phyloP scores from a whole-genome alignment of 2,797 vertebrate species.

The Malacoctenus gilli region DNA sequence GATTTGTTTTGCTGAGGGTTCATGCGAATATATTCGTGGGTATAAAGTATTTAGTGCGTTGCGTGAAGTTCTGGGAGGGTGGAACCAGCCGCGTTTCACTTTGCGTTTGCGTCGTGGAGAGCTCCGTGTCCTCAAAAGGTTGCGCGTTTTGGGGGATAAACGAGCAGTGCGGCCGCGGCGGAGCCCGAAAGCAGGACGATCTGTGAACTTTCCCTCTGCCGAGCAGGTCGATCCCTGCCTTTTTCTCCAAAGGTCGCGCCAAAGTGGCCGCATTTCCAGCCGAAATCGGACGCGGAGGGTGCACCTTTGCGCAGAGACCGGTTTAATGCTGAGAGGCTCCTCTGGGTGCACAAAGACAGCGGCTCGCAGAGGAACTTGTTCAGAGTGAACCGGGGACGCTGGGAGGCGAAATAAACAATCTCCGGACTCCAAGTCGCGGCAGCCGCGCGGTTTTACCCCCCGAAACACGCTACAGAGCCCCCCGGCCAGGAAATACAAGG shows the following conservation, averaged over 20 bases:
- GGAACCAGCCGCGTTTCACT: slow-evolving; percentile 5
- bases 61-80: slow-evolving; percentile 23
- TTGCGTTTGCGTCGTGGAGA: slow-evolving; percentile 41
- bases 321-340: slow-evolving; percentile 78
- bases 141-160: slow-evolving; percentile 70
- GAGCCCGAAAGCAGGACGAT: slow-evolving; percentile 3
- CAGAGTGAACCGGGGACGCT: slow-evolving; percentile 74
- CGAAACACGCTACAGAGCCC: slow-evolving; percentile 32
- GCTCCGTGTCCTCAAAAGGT: slow-evolving; percentile 50
- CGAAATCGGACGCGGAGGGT: slow-evolving; percentile 62
- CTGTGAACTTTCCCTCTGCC: slow-evolving; percentile 30
- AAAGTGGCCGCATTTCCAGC: slow-evolving; percentile 35
- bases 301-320: slow-evolving; percentile 86
- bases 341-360: slow-evolving; percentile 86
- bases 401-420: slow-evolving; percentile 78
- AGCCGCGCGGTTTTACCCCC: slow-evolving; percentile 42
- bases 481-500: slow-evolving; percentile 59
- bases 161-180: slow-evolving; percentile 23
- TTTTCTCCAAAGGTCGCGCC: slow-evolving; percentile 2
- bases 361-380: slow-evolving; percentile 82
- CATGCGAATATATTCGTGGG: too few relatives aligned
- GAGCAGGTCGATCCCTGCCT: neutral
- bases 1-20: too few relatives aligned
- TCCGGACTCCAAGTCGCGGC: slow-evolving; percentile 58
- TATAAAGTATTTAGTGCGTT: neutral